Evolutionary conservation across 2,888 invertebrate genomes (phyloP).

Genomic region (Drosophila cyrtoloma): DNA sequence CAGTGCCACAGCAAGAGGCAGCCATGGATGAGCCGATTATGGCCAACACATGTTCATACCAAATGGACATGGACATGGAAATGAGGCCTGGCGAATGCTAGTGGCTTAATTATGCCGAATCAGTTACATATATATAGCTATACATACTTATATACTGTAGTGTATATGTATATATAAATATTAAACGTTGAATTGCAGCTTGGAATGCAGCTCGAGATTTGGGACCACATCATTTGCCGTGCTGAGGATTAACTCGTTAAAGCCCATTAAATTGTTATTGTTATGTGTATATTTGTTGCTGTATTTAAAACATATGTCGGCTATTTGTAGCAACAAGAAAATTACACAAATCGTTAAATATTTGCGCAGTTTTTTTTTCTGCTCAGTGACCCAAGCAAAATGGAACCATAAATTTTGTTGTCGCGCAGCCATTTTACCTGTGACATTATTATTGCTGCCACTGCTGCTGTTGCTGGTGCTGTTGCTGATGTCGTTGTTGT

Average conservation of each 20-base stretch:
- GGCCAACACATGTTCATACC: slow-evolving; percentile 33
- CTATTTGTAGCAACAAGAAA: slow-evolving; percentile 79
- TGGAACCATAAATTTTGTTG: slow-evolving; percentile 67
- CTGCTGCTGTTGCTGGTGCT: slow-evolving; percentile 29
- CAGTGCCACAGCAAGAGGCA: not conserved
- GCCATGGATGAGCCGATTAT: slow-evolving; percentile 57
- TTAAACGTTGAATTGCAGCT: slow-evolving; percentile 45
- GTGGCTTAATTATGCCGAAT: slow-evolving; percentile 77
- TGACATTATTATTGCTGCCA: slow-evolving; percentile 75
- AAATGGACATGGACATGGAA: slow-evolving; percentile 51
- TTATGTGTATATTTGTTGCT: slow-evolving; percentile 46
- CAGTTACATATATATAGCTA: slow-evolving; percentile 60
- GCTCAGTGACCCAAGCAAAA: slow-evolving; percentile 38
- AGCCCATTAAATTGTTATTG: slow-evolving; percentile 72
- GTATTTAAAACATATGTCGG: slow-evolving; percentile 73
- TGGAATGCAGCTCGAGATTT: slow-evolving; percentile 54
- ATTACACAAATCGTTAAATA: slow-evolving; percentile 82
- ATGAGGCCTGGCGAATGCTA: slow-evolving; percentile 34
- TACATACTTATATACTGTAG: not conserved
- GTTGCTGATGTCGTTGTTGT: slow-evolving; percentile 16
- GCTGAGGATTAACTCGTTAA: slow-evolving; percentile 61
- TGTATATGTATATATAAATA: slow-evolving; percentile 51
- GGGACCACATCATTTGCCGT: slow-evolving; percentile 52
- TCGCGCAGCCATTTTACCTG: slow-evolving; percentile 75
- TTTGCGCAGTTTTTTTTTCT: slow-evolving; percentile 54